Evolutionary conservation across 2,888 invertebrate species (phyloP).

Genomic region (Lithophane ornitopus): DNA sequence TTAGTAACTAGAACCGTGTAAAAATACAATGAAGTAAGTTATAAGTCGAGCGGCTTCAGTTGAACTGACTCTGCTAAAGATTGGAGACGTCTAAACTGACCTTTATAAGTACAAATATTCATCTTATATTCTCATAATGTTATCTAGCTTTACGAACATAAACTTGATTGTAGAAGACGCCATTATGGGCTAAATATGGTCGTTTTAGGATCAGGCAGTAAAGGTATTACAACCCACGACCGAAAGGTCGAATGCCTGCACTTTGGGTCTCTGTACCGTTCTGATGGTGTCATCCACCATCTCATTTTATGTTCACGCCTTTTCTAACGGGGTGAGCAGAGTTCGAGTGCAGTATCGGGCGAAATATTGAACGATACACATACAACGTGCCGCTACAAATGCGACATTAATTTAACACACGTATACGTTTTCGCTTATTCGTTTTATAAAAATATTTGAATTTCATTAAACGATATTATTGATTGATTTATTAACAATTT

Average conservation of each 20-base stretch:
- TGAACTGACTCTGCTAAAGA: background rate
- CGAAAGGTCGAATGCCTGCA: slow-evolving; percentile 49
- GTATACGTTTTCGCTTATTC: no score
- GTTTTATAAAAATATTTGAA: no score
- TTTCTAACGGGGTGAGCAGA: slow-evolving; percentile 10
- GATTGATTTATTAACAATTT: no score
- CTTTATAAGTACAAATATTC: slow-evolving; percentile 1
- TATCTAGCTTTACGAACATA: slow-evolving; percentile 4
- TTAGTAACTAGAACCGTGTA: background rate
- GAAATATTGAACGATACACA: background rate
- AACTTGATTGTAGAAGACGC: slow-evolving; percentile 39
- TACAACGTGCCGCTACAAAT: no score
- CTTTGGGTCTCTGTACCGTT: slow-evolving; percentile 36
- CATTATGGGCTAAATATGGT: slow-evolving; percentile 56
- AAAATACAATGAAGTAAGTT: background rate
- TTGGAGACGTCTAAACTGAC: background rate
- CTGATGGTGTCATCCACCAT: slow-evolving; percentile 52
- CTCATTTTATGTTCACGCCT: slow-evolving; percentile 33
- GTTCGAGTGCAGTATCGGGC: background rate
- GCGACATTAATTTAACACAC: no score
- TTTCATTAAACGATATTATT: no score
- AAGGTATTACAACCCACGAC: slow-evolving; percentile 50
- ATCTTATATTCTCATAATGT: background rate
- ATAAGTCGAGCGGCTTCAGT: background rate
- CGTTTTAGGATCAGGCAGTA: slow-evolving; percentile 47